A percentile compares a stretch with the other conserved stretches of the same genome.
These are phyloP conservation scores for Ladona fulva DNA, from an alignment of 1,140 invertebrate genomes.

Conservation along the genomic window DNA sequence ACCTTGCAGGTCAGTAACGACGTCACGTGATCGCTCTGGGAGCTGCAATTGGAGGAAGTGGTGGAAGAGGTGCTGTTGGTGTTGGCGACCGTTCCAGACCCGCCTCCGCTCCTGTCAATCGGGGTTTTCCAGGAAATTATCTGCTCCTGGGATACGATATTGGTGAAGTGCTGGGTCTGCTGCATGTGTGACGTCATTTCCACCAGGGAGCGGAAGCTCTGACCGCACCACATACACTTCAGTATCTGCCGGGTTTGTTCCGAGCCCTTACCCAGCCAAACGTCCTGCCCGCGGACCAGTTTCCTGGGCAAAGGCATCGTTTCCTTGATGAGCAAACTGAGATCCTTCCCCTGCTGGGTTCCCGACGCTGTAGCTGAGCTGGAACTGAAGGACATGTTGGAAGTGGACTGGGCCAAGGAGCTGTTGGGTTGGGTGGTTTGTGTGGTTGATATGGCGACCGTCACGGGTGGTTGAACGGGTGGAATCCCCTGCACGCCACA, in stretches of 20 bases:
- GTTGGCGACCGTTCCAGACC: constrained; percentile 28
- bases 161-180: constrained; percentile 96
- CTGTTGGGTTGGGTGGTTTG: too few species aligned
- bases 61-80: too few species aligned
- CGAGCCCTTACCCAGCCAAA: constrained; percentile 95
- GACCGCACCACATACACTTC: constrained; percentile 98
- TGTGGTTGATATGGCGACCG: too few species aligned
- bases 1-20: constrained; percentile 95
- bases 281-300: constrained; percentile 92
- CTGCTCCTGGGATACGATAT: constrained; percentile 93
- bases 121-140: constrained; percentile 92
- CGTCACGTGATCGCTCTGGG: constrained; percentile 76
- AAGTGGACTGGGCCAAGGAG: constrained; percentile 37
- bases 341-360: constrained; percentile 59
- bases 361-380: constrained; percentile 23
- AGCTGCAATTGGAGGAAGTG: too few species aligned
- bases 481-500: too few species aligned
- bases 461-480: too few species aligned
- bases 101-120: constrained; percentile 60
- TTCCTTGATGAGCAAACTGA: constrained; percentile 81
- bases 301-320: constrained; percentile 89
- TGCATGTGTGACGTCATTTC: constrained; percentile 99
- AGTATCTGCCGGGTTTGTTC: constrained; percentile 95
- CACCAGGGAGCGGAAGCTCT: constrained; percentile 89
- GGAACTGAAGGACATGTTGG: constrained; percentile 39